Evolutionary conservation across 2,888 invertebrate species (phyloP), one percentile per base, ranked within the genome.

Genomic region (Prostheceraeus crozeri): DNA sequence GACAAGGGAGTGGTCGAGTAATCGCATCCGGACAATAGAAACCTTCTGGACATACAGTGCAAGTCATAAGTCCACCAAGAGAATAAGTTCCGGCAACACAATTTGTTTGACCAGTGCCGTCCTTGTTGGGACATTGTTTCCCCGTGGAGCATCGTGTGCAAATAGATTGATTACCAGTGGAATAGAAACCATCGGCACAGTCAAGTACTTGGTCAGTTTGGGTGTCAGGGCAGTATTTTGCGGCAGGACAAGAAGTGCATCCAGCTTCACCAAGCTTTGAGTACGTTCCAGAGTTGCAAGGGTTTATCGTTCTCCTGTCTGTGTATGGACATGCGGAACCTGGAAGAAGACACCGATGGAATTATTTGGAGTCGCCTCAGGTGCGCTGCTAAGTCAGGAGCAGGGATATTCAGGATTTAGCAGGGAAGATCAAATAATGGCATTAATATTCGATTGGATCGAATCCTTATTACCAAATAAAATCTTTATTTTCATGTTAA

Each of bases 101-200:
- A 1, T 66, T 60, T 21, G 60, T 66, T 19, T 71, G 65, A 19
- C 62, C 67, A 61, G 68, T 68, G 4, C 63, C 61, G 25, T 60
- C 61, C 4, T 23, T 48, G 14, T 19, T 28, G 4, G 48, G 48
- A 64, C 73, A 73, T 59, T 71, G 69, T 23, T 67, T 67, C 3
- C 73, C 73, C 2, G 62, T 59, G 0, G 70, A 71, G 61, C 73
- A 73, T 16, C 55, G 53, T 0, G 70, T 71, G 59, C 73, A 73
- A 1, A 63, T 51, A 2, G 67, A 65, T 2, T 64, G 60, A 25
- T 65, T 67, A 1, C 67, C 70, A 3, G 54, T 8, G 1, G 72
- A 68, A 59, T 70, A 72, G 8, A 65, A 68, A 21, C 73, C 73
- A 25, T 65, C 63, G 1, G 62, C 60, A 65, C 73, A 73, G 1